These are phyloP conservation scores for Parotocinclus haroldoi DNA, from an alignment of 2,797 vertebrate species.

Conservation along the genomic window DNA sequence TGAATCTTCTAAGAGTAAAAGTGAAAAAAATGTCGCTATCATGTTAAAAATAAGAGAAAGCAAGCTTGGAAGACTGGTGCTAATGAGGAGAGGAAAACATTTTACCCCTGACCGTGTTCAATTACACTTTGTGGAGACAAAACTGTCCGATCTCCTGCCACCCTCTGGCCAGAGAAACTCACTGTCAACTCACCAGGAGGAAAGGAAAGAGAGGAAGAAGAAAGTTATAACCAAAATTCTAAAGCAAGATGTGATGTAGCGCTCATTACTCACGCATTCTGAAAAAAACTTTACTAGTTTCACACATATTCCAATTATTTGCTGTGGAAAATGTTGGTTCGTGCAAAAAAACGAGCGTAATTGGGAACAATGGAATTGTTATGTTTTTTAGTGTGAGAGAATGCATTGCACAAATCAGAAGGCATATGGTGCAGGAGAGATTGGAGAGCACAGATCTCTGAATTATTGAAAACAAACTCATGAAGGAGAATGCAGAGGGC, in stretches of 20 bases:
- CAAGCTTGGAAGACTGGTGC: background rate
- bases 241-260: too few species aligned
- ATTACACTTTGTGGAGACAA: background rate
- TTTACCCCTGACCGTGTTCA: constrained; percentile 1
- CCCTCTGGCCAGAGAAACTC: constrained; percentile 19
- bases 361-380: constrained; percentile 19
- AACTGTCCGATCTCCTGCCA: constrained; percentile 21
- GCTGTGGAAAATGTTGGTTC: background rate
- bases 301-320: too few species aligned
- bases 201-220: too few species aligned
- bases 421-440: background rate
- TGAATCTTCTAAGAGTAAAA: background rate
- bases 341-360: constrained; percentile 6
- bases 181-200: background rate
- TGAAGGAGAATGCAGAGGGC: background rate
- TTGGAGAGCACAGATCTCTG: background rate
- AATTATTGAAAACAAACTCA: background rate
- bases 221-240: too few species aligned
- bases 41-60: background rate
- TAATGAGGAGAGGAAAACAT: constrained; percentile 19
- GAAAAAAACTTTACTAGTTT: too few species aligned
- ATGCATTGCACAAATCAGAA: background rate
- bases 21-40: background rate
- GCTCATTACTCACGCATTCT: too few species aligned
- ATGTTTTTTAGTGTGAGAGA: constrained; percentile 4